These are phyloP conservation scores for Emmelina monodactyla DNA, from an alignment of 2,888 invertebrate species.

Conservation along the genomic window DNA sequence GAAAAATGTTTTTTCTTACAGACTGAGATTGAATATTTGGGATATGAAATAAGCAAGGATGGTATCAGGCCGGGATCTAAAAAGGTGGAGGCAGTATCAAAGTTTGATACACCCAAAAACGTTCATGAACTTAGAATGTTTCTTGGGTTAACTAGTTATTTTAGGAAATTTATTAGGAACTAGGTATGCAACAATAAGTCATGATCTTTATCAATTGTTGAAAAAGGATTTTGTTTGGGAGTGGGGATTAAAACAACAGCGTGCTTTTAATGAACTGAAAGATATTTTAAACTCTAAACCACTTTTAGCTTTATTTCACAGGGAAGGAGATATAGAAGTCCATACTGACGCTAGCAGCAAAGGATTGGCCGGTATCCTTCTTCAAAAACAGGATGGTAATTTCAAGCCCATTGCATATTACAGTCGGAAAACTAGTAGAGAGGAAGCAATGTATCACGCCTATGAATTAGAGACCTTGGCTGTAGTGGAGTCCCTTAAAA, in stretches of 20 bases:
- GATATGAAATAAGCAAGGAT: slow-evolving; percentile 16
- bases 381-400: slow-evolving; percentile 16
- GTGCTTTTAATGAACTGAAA: slow-evolving; percentile 12
- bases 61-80: slow-evolving; percentile 16
- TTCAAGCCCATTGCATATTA: slow-evolving; percentile 20
- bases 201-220: slow-evolving; percentile 16
- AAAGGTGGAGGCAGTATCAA: slow-evolving; percentile 14
- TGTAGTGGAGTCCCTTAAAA: background rate
- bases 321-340: slow-evolving; percentile 15
- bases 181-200: slow-evolving; percentile 19
- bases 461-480: slow-evolving; percentile 26
- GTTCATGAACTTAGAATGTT: slow-evolving; percentile 20
- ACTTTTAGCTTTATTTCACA: slow-evolving; percentile 20
- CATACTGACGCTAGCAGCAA: slow-evolving; percentile 22
- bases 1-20: slow-evolving; percentile 19
- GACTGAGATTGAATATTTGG: slow-evolving; percentile 16
- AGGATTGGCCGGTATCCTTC: slow-evolving; percentile 19
- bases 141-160: slow-evolving; percentile 20
- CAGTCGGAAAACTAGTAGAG: slow-evolving; percentile 19
- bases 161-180: slow-evolving; percentile 19
- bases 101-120: slow-evolving; percentile 17
- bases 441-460: slow-evolving; percentile 22
- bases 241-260: background rate
- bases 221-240: slow-evolving; percentile 17
- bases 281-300: slow-evolving; percentile 15